Base-by-base conservation (phyloP, 2,113 vertebrate genomes). In the Pangasianodon gigas region DNA sequence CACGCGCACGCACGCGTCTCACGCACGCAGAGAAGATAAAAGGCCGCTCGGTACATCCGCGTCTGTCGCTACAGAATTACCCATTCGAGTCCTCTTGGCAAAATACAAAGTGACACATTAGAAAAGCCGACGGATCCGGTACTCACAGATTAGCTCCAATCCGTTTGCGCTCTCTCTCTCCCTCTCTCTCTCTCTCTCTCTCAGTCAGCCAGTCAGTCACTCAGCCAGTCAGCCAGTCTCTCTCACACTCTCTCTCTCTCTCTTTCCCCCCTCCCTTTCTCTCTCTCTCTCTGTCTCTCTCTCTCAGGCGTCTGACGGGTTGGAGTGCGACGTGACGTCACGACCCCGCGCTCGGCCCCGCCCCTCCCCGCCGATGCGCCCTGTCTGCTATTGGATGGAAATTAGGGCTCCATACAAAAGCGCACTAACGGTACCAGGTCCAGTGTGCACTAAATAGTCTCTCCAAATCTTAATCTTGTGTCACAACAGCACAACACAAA, bases 121-220 rank as follows among this genome's bases (percentile, higher is more conserved):
- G 60, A 77, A 87, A 77, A 93, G 85, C 74, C 62, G 79, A 88
- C 54, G 83, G 88, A 84, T 37, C 54, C 58, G 77, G 79, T 93
- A 93, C 93, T 93, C 86, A 93, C 93, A 88, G 90, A 90, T 91
- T 87, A 82, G 84, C 88, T 91, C 91, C 91, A 90, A 87, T 92
- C 89, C 75, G 86, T 85, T 79, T 89, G 81, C 85, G 32, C 80
- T 44, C 87, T 88, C 60, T 54, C 71, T 60, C 74, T 48, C 48
- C 37, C 37, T 37, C 37, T 37, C 37, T 48, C 87, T 88, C 60
- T 54, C 51, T 51, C 54, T 48, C 37, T 79, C 88, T 11, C 56
- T 84, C 87, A 0, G 41, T 86, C 51, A 81, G 79, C 11, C 79
- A 54, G 79, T 11, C 54, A 56, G 37, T 37, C 37, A 37, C 37